Evolutionary conservation across 2,113 vertebrate species (phyloP).

Genomic region (Neodon shergylaensis): DNA sequence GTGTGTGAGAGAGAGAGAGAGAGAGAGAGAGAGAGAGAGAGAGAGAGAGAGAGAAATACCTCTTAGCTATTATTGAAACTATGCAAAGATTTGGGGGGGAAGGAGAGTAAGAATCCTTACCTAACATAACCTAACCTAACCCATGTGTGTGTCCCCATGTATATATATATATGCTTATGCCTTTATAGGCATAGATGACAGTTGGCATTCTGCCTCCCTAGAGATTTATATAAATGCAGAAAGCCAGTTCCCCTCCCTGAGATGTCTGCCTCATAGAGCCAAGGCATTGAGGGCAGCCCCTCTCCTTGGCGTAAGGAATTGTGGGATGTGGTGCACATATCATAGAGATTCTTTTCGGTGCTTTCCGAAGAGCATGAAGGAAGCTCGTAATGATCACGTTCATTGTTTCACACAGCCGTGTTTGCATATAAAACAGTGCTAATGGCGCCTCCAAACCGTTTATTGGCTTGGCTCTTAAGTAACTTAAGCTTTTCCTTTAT

Average conservation of each 20-base stretch:
- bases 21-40: too few species aligned
- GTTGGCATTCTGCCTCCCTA: too few species aligned
- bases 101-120: neutral
- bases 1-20: neutral
- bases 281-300: neutral
- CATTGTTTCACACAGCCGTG: constrained; percentile 43
- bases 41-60: neutral
- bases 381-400: constrained; percentile 29
- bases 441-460: constrained; percentile 56
- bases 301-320: neutral
- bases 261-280: neutral
- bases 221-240: neutral
- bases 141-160: neutral
- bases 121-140: neutral
- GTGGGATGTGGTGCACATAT: neutral
- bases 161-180: neutral
- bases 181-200: neutral
- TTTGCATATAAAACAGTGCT: constrained; percentile 71
- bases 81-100: neutral
- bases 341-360: constrained; percentile 13
- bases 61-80: neutral
- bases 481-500: constrained; percentile 62
- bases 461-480: constrained; percentile 69
- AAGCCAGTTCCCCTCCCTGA: neutral
- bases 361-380: constrained; percentile 27